Evolutionary conservation across 2,888 invertebrate genomes (phyloP).

Genomic region (Lithophane socia): DNA sequence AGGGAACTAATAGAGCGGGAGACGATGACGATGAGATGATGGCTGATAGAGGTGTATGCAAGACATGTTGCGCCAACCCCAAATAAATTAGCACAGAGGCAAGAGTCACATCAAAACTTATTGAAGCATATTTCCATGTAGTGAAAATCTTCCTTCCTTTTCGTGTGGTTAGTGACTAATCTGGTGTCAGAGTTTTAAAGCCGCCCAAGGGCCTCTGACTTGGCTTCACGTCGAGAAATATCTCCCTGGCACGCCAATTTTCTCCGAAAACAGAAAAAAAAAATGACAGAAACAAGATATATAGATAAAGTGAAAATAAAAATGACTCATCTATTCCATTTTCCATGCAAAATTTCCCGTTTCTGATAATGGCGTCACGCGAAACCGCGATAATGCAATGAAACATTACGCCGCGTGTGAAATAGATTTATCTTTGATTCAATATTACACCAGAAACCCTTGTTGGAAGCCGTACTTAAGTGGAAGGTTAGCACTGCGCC

Average conservation of each 20-base stretch:
- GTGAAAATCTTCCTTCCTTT: conserved; percentile 18
- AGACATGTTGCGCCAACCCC: not conserved
- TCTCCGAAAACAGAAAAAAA: too few species aligned
- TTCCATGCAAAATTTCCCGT: conserved; percentile 23
- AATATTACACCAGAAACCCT: conserved; percentile 41
- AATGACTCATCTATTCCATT: conserved; percentile 30
- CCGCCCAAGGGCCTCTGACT: too few species aligned
- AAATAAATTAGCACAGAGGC: not conserved
- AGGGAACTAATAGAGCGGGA: not conserved
- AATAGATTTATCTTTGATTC: conserved; percentile 53
- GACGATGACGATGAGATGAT: not conserved
- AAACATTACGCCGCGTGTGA: conserved; percentile 21
- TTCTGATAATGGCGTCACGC: conserved; percentile 31
- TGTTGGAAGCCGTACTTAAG: conserved; percentile 49
- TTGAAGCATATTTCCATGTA: conserved; percentile 18
- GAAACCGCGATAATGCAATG: conserved; percentile 37
- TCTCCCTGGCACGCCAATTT: too few species aligned
- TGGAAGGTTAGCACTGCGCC: conserved; percentile 34
- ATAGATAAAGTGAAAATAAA: conserved; percentile 15
- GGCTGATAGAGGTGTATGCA: not conserved
- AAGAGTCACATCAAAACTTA: not conserved
- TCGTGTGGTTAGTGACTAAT: too few species aligned
- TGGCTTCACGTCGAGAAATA: too few species aligned
- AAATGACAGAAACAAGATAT: too few species aligned
- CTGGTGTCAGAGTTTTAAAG: too few species aligned